A percentile compares a stretch with the other conserved stretches of the same genome.
Conservation (phyloP, 2,888 invertebrate species). For the Acanthoscelides obtectus region DNA sequence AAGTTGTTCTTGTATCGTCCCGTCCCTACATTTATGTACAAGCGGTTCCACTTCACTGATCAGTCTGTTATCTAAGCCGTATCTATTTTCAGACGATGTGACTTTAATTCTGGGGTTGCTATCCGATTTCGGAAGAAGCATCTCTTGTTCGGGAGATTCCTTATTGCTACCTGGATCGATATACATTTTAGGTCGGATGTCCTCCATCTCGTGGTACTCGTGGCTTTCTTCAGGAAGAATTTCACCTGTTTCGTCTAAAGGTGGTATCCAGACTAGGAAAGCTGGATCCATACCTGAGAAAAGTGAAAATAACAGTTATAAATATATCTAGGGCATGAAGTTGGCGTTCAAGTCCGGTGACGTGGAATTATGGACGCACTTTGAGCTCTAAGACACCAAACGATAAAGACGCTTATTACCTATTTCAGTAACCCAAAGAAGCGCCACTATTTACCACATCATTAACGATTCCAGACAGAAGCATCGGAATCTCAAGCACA, state of each 20-base stretch:
- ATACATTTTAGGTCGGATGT: slow-evolving; percentile 37
- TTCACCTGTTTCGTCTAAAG: slow-evolving; percentile 64
- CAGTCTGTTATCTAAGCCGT: slow-evolving; percentile 24
- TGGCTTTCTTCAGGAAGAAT: slow-evolving; percentile 57
- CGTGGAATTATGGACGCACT: too few relatives aligned
- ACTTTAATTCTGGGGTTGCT: slow-evolving; percentile 3
- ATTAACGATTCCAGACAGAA: too few relatives aligned
- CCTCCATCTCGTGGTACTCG: slow-evolving; percentile 48
- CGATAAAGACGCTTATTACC: too few relatives aligned
- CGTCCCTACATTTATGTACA: slow-evolving; percentile 22
- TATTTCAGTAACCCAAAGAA: too few relatives aligned
- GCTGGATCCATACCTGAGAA: slow-evolving; percentile 77
- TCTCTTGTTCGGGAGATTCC: slow-evolving; percentile 60
- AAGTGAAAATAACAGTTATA: too few relatives aligned
- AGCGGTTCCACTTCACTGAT: slow-evolving; percentile 27
- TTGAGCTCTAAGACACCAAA: too few relatives aligned
- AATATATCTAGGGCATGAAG: too few relatives aligned
- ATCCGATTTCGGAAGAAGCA: slow-evolving; percentile 46
- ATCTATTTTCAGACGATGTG: background rate
- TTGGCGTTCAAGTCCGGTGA: too few relatives aligned
- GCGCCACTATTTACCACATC: too few relatives aligned
- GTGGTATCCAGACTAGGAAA: slow-evolving; percentile 83
- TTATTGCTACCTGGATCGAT: slow-evolving; percentile 63
- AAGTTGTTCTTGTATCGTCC: background rate
- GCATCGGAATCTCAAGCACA: too few relatives aligned